These are phyloP conservation scores for Oncorhynchus kisutch DNA, from an alignment of 2,113 vertebrate genomes.

Conservation along the genomic window DNA sequence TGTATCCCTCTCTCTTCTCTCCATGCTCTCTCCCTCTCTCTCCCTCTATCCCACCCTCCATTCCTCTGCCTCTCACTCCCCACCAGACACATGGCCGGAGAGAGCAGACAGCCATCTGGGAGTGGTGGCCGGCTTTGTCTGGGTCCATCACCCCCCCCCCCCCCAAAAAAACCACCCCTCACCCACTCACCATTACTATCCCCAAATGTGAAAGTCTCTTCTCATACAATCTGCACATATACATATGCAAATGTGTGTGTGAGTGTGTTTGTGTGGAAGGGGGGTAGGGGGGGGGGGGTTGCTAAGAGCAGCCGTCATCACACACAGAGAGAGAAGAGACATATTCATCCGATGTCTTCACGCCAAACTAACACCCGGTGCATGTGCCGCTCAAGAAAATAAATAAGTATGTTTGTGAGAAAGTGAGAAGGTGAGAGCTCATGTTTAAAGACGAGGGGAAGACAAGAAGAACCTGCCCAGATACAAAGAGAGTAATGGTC, in stretches of 20 bases:
- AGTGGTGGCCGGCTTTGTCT: slow-evolving; percentile 72
- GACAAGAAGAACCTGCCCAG: slow-evolving; percentile 45
- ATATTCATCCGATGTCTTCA: slow-evolving; percentile 22
- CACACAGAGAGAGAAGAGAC: slow-evolving; percentile 19
- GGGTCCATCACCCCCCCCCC: slow-evolving; percentile 55
- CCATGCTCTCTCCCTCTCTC: background rate
- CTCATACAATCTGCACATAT: slow-evolving; percentile 75
- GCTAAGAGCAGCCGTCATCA: slow-evolving; percentile 50
- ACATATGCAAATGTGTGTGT: slow-evolving; percentile 71
- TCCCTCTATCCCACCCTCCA: background rate
- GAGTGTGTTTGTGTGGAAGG: background rate
- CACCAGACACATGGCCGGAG: slow-evolving; percentile 70
- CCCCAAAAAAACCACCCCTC: slow-evolving; percentile 24
- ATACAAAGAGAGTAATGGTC: slow-evolving; percentile 51
- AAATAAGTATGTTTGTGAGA: slow-evolving; percentile 55
- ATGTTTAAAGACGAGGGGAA: slow-evolving; percentile 2
- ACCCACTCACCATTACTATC: slow-evolving; percentile 42
- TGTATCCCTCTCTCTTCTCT: slow-evolving; percentile 11
- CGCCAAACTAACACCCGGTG: slow-evolving; percentile 37
- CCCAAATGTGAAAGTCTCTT: slow-evolving; percentile 69
- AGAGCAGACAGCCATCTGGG: slow-evolving; percentile 75
- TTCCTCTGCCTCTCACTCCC: background rate
- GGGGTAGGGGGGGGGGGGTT: slow-evolving; percentile 33
- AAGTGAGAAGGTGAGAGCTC: slow-evolving; percentile 34
- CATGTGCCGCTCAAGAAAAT: slow-evolving; percentile 46